Evolutionary conservation across 2,888 invertebrate genomes (phyloP), one percentile per base, ranked within the genome.

Genomic region (Polymixis flavicincta): DNA sequence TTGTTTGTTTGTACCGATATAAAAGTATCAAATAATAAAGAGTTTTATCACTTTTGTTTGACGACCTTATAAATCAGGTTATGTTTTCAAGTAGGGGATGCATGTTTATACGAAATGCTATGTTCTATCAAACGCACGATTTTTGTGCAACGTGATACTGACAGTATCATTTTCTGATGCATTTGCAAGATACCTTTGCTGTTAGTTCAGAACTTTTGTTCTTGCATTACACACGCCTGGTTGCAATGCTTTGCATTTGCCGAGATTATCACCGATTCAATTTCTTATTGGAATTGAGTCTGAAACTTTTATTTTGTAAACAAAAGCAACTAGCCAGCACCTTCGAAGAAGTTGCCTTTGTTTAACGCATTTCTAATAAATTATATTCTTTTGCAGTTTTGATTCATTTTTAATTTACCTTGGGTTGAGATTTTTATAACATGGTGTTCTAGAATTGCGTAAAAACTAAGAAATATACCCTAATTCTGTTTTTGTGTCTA

Each of bases 181-280:
- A 90, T 92, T 89, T 93, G 93, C 92, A 93, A 94, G 90, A 90
- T 85, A 89, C 89, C 90, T 90, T 88, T 84, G 86, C 88, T 89
- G 89, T 88, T 91, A 89, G 89, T 90, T 91, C 90, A 92, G 91
- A 86, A 85, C 87, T 85, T n/a, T 72, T 85, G 88, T 90, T 88
- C 84, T 89, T 90, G 90, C 90, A 91, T 92, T 89, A 92, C 92
- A 92, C 95, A 94, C 95, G 96, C 96, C 96, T 96, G 94, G 93
- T 93, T 94, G 94, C 95, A 95, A 95, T 92, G 96, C 96, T 96
- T 96, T 94, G 96, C 96, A 95, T 96, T 94, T 93, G 93, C 95
- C 93, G 88, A 93, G 87, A 92, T 89, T 90, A 90, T 92, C 90
- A 91, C 90, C 86, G 87, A 88, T 78, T 89, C 88, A 88, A 88